A percentile compares a stretch with the other conserved stretches of the same genome.
Evolutionary conservation across 2,797 vertebrate species (phyloP).

Genomic region (Pseudochaenichthys georgianus): DNA sequence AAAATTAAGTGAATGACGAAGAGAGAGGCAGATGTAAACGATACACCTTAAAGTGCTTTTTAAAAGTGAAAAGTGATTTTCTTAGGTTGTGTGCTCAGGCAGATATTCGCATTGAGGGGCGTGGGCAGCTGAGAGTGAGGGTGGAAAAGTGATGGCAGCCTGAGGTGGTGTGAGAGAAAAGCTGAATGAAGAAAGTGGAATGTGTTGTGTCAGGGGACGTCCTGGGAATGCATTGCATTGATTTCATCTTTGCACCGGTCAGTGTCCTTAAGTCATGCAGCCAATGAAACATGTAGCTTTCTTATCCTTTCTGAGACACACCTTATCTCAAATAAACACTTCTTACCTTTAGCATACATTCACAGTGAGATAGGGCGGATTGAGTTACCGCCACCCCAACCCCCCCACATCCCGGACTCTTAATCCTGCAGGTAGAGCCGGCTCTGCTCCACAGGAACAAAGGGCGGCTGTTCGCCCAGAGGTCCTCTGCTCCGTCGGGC

Average conservation of each 20-base stretch:
- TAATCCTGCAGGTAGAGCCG: constrained; percentile 2
- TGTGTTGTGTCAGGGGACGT: not conserved
- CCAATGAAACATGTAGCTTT: not conserved
- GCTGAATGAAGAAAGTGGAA: not conserved
- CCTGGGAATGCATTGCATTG: not conserved
- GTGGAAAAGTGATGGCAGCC: not conserved
- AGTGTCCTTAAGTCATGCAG: too few species aligned
- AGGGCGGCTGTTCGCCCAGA: constrained; percentile 37
- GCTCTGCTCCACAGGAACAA: constrained; percentile 23
- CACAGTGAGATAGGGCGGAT: not conserved
- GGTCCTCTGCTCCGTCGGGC: constrained; percentile 1
- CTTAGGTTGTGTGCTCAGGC: constrained; percentile 9
- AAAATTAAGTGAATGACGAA: not conserved
- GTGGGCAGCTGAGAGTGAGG: not conserved
- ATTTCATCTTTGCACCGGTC: not conserved
- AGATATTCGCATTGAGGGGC: constrained; percentile 35
- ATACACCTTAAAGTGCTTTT: not conserved
- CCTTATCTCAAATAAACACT: constrained; percentile 20
- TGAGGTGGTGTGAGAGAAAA: not conserved
- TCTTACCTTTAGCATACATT: not conserved
- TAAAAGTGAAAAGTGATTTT: constrained; percentile 15
- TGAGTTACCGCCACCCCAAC: not conserved
- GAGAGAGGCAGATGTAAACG: not conserved
- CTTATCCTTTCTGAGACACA: not conserved
- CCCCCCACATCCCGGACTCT: constrained; percentile 3